Evolutionary conservation across 2,888 invertebrate genomes (phyloP), one percentile per base, ranked within the genome.

Genomic region (Matsumyia berberina): DNA sequence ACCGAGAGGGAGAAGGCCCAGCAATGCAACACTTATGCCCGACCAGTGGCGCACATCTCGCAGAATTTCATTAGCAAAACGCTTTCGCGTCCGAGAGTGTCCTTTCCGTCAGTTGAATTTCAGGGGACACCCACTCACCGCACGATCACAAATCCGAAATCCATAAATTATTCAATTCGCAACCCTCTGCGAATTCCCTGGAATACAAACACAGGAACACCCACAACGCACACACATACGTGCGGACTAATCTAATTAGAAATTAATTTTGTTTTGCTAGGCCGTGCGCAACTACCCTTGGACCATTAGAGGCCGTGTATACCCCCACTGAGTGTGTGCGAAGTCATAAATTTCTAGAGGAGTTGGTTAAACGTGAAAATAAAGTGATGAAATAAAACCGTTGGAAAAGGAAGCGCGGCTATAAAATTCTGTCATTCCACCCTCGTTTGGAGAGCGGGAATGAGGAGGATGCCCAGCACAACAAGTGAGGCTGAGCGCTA

Each of bases 341-440:
- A 66, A 79, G 80, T 80, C 80, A 86, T 86, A 86, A 86, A 81
- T 81, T 57, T 81, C 58, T 24, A 24, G 24, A 24, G 24, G 62
- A 81, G 66, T 86, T 69, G 55, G 49, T 58, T 76, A 86, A 86
- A 86, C 74, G 80, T 66, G 85, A 70, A 85, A 85, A 80, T 80
- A 86, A 86, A 81, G 76, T 86, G 80, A 76, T 80, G 81, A 81
- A 81, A 76, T 72, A 80, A 79, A 74, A 44, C 49, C 49, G 57
- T 33, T 31, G 53, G 46, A 64, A 55, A 67, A 15, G 51, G 42
- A 49, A 35, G 19, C 17, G 67, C 17, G 67, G 62, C 66, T 39
- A 72, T 81, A 81, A 81, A 81, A 70, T 64, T 58, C 69, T 57
- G 57, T 42, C 58, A 44, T 67, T 78, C 11, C 72, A 49, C 15